Conservation (phyloP, 2,113 vertebrate species). For the Tricholaema leucomelas region DNA sequence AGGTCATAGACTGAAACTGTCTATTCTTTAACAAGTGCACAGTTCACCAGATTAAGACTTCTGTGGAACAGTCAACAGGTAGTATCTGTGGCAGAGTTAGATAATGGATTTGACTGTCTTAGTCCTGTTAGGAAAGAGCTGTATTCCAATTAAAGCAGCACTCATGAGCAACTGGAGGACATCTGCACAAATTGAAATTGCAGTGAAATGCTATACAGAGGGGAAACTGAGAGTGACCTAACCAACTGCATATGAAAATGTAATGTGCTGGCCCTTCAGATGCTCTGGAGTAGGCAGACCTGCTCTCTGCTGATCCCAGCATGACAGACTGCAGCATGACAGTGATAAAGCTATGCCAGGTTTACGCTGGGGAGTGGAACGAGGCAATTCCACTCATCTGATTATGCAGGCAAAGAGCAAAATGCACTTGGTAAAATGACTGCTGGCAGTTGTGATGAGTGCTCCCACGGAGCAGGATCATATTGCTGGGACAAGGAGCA, state of each 20-base stretch:
- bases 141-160: not conserved
- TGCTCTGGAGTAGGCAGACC: not conserved
- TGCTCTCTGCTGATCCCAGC: not conserved
- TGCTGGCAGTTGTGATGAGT: not conserved
- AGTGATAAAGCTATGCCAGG: not conserved
- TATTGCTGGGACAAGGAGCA: not conserved
- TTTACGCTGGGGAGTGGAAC: not conserved
- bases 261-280: not conserved
- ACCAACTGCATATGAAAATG: not conserved
- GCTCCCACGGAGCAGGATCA: fast-evolving
- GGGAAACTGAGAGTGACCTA: not conserved
- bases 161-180: not conserved
- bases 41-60: not conserved
- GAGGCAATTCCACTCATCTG: not conserved
- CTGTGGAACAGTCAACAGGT: not conserved
- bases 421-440: not conserved
- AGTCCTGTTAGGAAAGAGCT: not conserved
- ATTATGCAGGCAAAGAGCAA: not conserved
- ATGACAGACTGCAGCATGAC: not conserved
- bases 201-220: not conserved
- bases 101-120: not conserved
- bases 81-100: not conserved
- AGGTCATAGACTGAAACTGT: not conserved
- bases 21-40: not conserved
- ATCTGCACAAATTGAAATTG: not conserved